Evolutionary conservation across 2,888 invertebrate genomes (phyloP).

Genomic region (Trichogramma dendrolimi): DNA sequence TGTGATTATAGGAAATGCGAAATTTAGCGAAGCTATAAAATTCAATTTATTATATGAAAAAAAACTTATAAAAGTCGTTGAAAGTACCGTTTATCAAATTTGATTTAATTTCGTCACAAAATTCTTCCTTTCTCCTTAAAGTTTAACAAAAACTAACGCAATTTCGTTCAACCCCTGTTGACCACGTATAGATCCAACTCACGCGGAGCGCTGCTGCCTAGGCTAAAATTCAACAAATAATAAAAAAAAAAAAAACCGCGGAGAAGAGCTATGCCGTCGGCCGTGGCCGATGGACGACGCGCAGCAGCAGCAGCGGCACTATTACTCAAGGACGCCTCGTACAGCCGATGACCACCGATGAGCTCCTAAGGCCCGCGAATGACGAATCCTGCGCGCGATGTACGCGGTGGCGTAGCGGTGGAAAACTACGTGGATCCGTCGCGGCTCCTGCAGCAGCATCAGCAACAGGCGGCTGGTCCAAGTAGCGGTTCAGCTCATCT

Average conservation of each 20-base stretch:
- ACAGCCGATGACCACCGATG: constrained; percentile 22
- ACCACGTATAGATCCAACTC: no score
- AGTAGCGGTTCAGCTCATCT: not conserved
- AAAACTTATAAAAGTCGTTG: no score
- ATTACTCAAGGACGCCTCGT: not conserved
- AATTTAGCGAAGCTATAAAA: no score
- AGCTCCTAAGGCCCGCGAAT: constrained; percentile 36
- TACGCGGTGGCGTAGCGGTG: constrained; percentile 40
- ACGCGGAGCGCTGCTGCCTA: no score
- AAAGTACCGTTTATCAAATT: no score
- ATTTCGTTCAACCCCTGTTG: no score
- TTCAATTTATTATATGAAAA: no score
- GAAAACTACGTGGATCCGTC: constrained; percentile 16
- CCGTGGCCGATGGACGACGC: not conserved
- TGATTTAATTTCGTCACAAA: no score
- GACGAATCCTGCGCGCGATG: constrained; percentile 51
- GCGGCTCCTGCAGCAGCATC: constrained; percentile 16
- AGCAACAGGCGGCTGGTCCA: constrained; percentile 14
- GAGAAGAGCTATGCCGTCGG: not conserved
- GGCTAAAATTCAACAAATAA: not conserved
- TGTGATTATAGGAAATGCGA: no score
- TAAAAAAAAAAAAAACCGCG: not conserved
- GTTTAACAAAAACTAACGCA: no score
- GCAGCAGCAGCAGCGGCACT: no score
- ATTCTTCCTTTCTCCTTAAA: no score